Evolutionary conservation across 2,888 invertebrate genomes (phyloP).

Genomic region (Cistogaster globosa): DNA sequence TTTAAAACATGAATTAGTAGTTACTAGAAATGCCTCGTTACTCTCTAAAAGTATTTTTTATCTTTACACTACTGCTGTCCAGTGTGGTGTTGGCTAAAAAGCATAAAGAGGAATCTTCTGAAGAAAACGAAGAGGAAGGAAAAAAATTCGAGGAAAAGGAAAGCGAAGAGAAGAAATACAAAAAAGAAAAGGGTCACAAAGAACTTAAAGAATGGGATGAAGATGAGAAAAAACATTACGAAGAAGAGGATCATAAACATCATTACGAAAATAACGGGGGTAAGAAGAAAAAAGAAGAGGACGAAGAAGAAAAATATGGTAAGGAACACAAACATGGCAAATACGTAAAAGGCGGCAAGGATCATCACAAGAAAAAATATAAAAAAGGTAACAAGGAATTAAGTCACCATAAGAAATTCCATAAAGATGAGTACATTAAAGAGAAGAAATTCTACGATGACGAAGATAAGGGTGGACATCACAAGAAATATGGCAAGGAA

Average conservation of each 20-base stretch:
- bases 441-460: slow-evolving; percentile 95
- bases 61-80: slow-evolving; percentile 77
- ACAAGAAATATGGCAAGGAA: slow-evolving; percentile 91
- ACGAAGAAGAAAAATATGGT: slow-evolving; percentile 89
- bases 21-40: slow-evolving; percentile 74
- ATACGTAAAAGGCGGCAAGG: slow-evolving; percentile 91
- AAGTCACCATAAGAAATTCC: slow-evolving; percentile 92
- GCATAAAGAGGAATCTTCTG: slow-evolving; percentile 78
- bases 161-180: slow-evolving; percentile 85
- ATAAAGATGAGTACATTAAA: slow-evolving; percentile 94
- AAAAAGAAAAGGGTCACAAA: slow-evolving; percentile 91
- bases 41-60: slow-evolving; percentile 76
- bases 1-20: slow-evolving; percentile 2
- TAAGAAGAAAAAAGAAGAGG: slow-evolving; percentile 91
- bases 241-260: slow-evolving; percentile 90
- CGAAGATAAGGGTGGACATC: slow-evolving; percentile 92
- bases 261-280: slow-evolving; percentile 91
- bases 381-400: slow-evolving; percentile 93
- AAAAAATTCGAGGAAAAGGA: slow-evolving; percentile 80
- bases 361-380: slow-evolving; percentile 92
- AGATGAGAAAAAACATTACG: slow-evolving; percentile 90
- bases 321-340: slow-evolving; percentile 91
- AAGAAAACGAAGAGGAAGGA: slow-evolving; percentile 81
- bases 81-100: slow-evolving; percentile 75
- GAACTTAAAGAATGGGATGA: slow-evolving; percentile 90